phyloP scores from a whole-genome alignment of 2,797 vertebrate genomes.

The Antrozous pallidus region DNA sequence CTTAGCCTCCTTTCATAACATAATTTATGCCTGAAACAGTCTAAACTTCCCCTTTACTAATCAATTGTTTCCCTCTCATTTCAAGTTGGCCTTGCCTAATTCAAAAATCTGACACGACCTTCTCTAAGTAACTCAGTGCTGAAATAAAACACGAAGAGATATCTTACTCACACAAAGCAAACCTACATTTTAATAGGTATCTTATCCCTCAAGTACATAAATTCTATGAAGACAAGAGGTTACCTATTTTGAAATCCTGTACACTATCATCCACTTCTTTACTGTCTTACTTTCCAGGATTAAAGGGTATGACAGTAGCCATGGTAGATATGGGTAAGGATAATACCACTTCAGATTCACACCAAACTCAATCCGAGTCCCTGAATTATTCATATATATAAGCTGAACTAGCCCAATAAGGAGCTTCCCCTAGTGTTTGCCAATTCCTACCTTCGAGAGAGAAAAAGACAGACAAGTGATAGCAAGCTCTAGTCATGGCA shows the following conservation, averaged over 20 bases:
- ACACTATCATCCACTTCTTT: background rate
- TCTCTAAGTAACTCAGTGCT: slow-evolving; percentile 13
- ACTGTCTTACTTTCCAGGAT: background rate
- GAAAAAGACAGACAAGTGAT: background rate
- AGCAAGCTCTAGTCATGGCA: background rate
- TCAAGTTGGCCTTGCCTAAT: background rate
- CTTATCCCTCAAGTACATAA: background rate
- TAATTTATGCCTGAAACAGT: background rate
- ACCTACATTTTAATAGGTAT: background rate
- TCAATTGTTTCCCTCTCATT: background rate
- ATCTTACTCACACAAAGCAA: background rate
- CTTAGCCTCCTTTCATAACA: background rate
- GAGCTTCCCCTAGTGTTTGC: background rate
- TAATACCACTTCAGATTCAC: background rate
- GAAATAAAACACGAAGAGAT: slow-evolving; percentile 33
- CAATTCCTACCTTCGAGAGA: background rate
- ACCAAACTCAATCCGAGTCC: background rate
- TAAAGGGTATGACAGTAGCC: background rate
- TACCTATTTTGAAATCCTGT: slow-evolving; percentile 36
- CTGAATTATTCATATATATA: background rate
- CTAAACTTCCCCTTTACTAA: background rate
- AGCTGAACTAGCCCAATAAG: background rate
- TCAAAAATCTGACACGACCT: background rate
- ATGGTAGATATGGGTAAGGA: background rate
- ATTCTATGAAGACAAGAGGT: background rate